Base-by-base conservation (phyloP, 30 jellyfish, hydroid and myxozoan genomes). In the Morbakka virulenta region DNA sequence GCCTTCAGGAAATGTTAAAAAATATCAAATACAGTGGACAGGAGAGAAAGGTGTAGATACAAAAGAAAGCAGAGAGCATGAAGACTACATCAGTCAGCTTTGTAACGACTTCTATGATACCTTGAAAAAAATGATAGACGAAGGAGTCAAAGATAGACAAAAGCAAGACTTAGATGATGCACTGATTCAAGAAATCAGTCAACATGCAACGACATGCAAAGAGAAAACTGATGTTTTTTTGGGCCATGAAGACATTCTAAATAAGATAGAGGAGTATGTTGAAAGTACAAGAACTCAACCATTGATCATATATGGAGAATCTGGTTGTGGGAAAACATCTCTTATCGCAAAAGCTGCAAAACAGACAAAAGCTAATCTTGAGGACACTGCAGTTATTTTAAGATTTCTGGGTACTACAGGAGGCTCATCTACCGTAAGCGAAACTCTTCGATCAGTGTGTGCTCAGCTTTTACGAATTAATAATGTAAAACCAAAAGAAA, bases 261-360 rank as follows among this genome's bases (percentile, higher is more conserved):
- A 81, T 26, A 67, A 76, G 23, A 89, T 89, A 17, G 28, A 67
- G 26, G 21, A 74, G 20, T 85, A 89, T 33, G 74, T 74, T 25
- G 72, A 71, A 27, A 30, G 83, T 35, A 34, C 30, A 2, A 52
- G 52, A 28, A 76, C 53, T 21, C 31, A 76, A 2, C 70, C 87
- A 0, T 50, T 89, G 53, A 90, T 81, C 52, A 85, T 89, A 24
- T 65, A 89, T 67, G 97, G 97, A n/a, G 83, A 80, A 31, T 88
- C 91, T 21, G 97, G 97, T 1, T 89, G 97, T 50, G 97, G 97
- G 3, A 89, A 89, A 51, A 89, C 97, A 11, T 82, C 97, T 11
- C 48, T 89, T 0, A 81, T 89, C 93, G 95, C 97, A 14, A 89
- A 69, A 13, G 97, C 97, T 2, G 95, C 86, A 13, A 69, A 77